These are phyloP conservation scores for Lysandra bellargus DNA, from an alignment of 2,888 invertebrate genomes.

Conservation along the genomic window DNA sequence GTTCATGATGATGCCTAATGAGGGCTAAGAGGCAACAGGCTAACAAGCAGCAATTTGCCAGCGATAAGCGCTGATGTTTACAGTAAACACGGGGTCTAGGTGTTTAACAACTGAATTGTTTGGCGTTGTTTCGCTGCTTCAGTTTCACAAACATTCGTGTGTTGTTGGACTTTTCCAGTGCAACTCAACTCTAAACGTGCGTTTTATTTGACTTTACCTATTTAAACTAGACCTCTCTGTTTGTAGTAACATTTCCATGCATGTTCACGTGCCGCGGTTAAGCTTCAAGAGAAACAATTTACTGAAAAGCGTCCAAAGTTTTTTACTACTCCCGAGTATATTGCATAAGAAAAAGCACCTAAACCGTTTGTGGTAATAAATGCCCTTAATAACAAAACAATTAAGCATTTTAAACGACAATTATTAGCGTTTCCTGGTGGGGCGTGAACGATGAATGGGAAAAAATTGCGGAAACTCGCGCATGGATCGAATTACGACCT, in stretches of 20 bases:
- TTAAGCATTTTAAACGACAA: slow-evolving; percentile 14
- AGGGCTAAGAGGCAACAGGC: neutral
- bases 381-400: neutral
- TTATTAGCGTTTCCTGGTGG: slow-evolving; percentile 29
- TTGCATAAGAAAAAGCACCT: too few relatives aligned
- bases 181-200: neutral
- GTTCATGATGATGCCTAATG: neutral
- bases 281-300: too few relatives aligned
- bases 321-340: neutral
- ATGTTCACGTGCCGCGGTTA: neutral
- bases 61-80: slow-evolving; percentile 7
- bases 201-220: neutral
- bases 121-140: slow-evolving; percentile 1
- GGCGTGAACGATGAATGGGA: slow-evolving; percentile 30
- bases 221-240: neutral
- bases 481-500: slow-evolving; percentile 47
- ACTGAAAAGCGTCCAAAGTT: neutral
- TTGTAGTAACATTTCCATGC: neutral
- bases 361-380: neutral
- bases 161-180: neutral
- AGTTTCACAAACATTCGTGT: slow-evolving; percentile 9
- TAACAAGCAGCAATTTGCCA: neutral
- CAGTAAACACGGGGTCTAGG: neutral
- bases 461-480: slow-evolving; percentile 51
- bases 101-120: slow-evolving; percentile 11